These are phyloP conservation scores for Embidobia sp. DNA, from an alignment of 2,888 invertebrate species.

Conservation along the genomic window DNA sequence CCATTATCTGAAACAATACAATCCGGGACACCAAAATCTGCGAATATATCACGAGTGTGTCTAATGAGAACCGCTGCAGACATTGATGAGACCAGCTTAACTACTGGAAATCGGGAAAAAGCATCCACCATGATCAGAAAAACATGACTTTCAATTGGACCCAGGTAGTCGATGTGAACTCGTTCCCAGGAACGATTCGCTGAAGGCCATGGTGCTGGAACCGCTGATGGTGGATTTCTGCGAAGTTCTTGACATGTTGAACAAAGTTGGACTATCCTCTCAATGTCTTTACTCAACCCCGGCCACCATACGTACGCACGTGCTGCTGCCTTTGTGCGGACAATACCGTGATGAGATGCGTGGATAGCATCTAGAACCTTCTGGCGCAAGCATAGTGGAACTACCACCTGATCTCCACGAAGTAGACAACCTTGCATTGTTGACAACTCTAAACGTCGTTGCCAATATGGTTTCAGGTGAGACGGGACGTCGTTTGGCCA, in stretches of 20 bases:
- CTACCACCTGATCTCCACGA: conserved; percentile 22
- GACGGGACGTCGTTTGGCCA: not conserved
- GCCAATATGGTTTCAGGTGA: conserved; percentile 8
- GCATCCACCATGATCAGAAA: conserved; percentile 21
- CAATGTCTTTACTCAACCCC: not conserved
- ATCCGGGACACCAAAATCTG: conserved; percentile 2
- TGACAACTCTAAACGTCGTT: not conserved
- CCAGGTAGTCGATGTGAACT: conserved; percentile 19
- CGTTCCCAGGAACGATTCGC: conserved; percentile 14
- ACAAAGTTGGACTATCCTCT: not conserved
- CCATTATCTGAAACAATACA: conserved; percentile 5
- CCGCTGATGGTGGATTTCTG: not conserved
- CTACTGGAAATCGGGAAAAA: conserved; percentile 11
- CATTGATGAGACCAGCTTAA: conserved; percentile 24
- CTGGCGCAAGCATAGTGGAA: conserved; percentile 1
- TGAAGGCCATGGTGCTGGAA: conserved; percentile 12
- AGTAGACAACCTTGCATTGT: conserved; percentile 1
- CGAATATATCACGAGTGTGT: not conserved
- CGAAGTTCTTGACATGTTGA: conserved; percentile 4
- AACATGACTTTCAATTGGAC: conserved; percentile 14
- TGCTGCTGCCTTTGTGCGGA: conserved; percentile 10
- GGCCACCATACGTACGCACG: conserved; percentile 30
- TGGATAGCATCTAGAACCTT: conserved; percentile 12
- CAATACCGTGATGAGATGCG: conserved; percentile 14
- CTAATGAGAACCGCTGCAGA: not conserved